Base-by-base conservation (phyloP, 2,113 vertebrate species). In the Notothenia rossii region DNA sequence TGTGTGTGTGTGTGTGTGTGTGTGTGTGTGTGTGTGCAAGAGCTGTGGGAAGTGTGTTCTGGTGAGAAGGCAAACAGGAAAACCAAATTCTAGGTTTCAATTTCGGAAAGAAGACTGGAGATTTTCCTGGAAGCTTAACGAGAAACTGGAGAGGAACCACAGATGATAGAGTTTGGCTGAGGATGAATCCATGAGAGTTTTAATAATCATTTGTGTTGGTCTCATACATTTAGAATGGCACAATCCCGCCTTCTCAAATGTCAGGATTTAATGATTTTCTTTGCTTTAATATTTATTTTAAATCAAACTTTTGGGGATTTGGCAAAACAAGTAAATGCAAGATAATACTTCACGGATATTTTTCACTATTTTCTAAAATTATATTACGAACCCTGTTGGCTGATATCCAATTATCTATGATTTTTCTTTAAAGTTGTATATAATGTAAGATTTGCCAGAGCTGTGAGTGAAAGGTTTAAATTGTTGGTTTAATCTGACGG, bases 41-140 rank as follows among this genome's bases (percentile, higher is more conserved):
- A 36, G 58, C 20, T 74, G 67, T 55, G 69, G 36, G 15, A 59
- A 3, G 43, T 25, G 40, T 79, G 40, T 69, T 77, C 56, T 63
- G 60, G 48, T 33, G 29, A 74, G 58, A 7, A 20, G 17, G 20
- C 49, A 45, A 77, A 70, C 43, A n/a, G 20, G 36, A 6, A 50
- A 33, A 33, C 54, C 54, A 50, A 72, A 77, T 25, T 18, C 78
- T 71, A 29, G n/a, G 20, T 59, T 56, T 17, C 7, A 18, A 18
- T 75, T 51, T 40, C 62, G 58, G 43, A 48, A n/a, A 56, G 11
- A 40, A 18, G 10, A 14, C 36, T 2, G 36, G 29, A 17, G 18
- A 67, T 61, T 56, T 67, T 18, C 40, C 33, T 10, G 49, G 48
- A 29, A 49, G 29, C 60, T 20, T 60, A 12, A 43, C 22, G 7